phyloP scores from a whole-genome alignment of 2,113 vertebrate species.

The Salvelinus alpinus region DNA sequence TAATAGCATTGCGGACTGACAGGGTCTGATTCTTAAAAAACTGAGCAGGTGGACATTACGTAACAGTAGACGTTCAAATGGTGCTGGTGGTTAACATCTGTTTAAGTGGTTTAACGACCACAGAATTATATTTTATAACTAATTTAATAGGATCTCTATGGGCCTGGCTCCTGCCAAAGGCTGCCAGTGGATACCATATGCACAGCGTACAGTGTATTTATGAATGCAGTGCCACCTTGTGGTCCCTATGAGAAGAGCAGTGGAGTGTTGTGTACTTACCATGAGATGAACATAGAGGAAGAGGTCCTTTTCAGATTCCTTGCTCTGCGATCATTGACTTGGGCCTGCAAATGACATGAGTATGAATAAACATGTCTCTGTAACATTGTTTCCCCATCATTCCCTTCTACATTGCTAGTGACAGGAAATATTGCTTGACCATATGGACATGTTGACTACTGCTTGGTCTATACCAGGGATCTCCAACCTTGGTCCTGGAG shows the following conservation, averaged over 20 bases:
- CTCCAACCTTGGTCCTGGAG: too few relatives aligned
- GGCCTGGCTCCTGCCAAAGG: too few relatives aligned
- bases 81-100: too few relatives aligned
- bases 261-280: conserved; percentile 34
- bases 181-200: too few relatives aligned
- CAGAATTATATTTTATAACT: too few relatives aligned
- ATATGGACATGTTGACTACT: too few relatives aligned
- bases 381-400: neutral
- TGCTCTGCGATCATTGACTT: conserved; percentile 64
- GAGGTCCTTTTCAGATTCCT: conserved; percentile 40
- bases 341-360: conserved; percentile 53
- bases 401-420: too few relatives aligned
- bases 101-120: neutral
- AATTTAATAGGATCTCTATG: too few relatives aligned
- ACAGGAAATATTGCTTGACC: too few relatives aligned
- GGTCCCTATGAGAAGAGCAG: conserved; percentile 5
- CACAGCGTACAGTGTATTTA: neutral
- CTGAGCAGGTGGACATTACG: conserved; percentile 1
- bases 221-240: conserved; percentile 3
- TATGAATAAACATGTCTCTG: neutral
- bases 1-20: neutral
- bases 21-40: neutral
- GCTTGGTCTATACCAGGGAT: too few relatives aligned
- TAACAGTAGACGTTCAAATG: neutral
- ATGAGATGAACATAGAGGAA: conserved; percentile 2